phyloP scores from a whole-genome alignment of 2,797 vertebrate species.

The Lutjanus argentimaculatus region DNA sequence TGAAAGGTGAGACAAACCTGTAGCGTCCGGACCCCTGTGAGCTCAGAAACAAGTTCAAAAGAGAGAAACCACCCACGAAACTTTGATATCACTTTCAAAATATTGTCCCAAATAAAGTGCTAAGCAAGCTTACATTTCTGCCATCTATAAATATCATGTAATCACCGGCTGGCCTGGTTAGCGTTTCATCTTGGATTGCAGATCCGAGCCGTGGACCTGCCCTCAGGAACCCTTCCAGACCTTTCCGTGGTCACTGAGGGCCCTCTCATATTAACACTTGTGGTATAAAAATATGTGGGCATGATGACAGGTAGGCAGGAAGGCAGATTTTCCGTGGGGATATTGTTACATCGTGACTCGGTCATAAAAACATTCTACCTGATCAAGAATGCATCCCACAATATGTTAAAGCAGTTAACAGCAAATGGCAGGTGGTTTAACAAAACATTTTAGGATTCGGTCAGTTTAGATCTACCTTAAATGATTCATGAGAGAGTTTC shows the following conservation, averaged over 20 bases:
- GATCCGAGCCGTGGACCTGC: slow-evolving; percentile 17
- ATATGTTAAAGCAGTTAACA: not conserved
- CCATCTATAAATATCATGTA: slow-evolving; percentile 69
- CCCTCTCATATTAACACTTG: slow-evolving; percentile 68
- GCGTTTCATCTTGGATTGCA: slow-evolving; percentile 68
- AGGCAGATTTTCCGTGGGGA: slow-evolving; percentile 47
- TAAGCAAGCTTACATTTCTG: slow-evolving; percentile 48
- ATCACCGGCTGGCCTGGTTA: slow-evolving; percentile 45
- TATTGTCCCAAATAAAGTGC: slow-evolving; percentile 59
- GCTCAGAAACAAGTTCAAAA: slow-evolving; percentile 20
- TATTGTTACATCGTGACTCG: slow-evolving; percentile 22
- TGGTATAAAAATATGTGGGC: slow-evolving; percentile 58
- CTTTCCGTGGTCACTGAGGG: slow-evolving; percentile 42
- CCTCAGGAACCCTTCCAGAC: slow-evolving; percentile 58
- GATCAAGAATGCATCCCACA: not conserved
- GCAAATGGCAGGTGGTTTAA: not conserved
- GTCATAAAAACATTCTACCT: slow-evolving; percentile 22
- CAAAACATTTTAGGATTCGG: not conserved
- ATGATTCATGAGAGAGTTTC: not conserved
- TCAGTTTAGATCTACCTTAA: not conserved
- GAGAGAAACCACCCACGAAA: slow-evolving; percentile 13
- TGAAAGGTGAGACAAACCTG: not conserved
- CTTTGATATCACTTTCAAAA: slow-evolving; percentile 31
- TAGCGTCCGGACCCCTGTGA: not conserved
- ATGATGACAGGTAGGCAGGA: slow-evolving; percentile 37